Evolutionary conservation across 2,888 invertebrate species (phyloP), one percentile per base, ranked within the genome.

Genomic region (Drepanosiphum platanoidis): DNA sequence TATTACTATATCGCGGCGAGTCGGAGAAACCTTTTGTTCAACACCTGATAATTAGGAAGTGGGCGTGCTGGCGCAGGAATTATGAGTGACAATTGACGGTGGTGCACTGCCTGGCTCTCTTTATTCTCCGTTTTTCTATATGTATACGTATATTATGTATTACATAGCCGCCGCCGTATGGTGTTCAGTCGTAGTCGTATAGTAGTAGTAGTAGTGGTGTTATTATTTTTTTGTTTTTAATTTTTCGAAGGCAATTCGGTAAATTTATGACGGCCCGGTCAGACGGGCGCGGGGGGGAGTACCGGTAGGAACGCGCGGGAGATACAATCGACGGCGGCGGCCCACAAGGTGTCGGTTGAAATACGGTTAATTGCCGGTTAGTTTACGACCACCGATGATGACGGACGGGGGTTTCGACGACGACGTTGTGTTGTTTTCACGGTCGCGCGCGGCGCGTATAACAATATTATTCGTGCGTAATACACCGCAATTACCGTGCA

Each of bases 1-100:
- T 70, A 52, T 70, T 46, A 46, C 32, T 34, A 42, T 30, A 30
- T 58, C 39, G 52, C 82, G 82, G 82, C 72, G 42, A 42, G 81
- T 39, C 64, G 74, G 42, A 34, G 83, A 83, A 83, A 83, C 75
- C 83, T 68, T 83, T 83, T 83, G 75, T 83, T 75, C 83, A 34
- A 75, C 83, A 83, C 83, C 83, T 75, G 83, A 83, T 83, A 83
- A 83, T 83, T 83, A 83, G 74, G 74, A 83, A 74, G 64, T 74
- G 83, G 82, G 82, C 72, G 83, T 74, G 52, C 34, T 15, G 42
- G 15, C 39, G 2, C 64, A 39, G 36, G 61, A 74, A 75, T 83
- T 83, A 83, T 75, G 83, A 83, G 83, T 83, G 83, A 83, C 83
- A 83, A 83, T 83, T 74, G 83, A 68, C 83, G 36, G 72, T 72